These are phyloP conservation scores for Riparia riparia DNA, from an alignment of 2,113 vertebrate genomes.

Conservation along the genomic window DNA sequence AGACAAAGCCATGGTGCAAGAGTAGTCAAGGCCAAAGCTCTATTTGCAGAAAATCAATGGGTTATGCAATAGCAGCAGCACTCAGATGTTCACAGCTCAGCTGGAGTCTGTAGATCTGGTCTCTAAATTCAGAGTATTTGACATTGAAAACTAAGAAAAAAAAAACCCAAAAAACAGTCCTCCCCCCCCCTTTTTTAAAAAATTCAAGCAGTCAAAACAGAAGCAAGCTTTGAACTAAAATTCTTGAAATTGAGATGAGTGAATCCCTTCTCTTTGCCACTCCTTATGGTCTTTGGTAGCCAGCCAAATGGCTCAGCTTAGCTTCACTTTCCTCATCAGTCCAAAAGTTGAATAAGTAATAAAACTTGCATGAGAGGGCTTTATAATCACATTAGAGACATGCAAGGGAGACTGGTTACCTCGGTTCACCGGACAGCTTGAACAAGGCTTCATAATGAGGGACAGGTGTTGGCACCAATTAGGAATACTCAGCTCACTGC, in stretches of 20 bases:
- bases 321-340: slow-evolving; percentile 31
- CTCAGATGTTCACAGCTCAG: slow-evolving; percentile 17
- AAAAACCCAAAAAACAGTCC: not conserved
- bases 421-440: slow-evolving; percentile 40
- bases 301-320: slow-evolving; percentile 37
- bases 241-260: not conserved
- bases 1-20: not conserved
- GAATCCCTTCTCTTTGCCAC: not conserved
- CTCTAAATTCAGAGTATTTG: not conserved
- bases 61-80: not conserved
- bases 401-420: not conserved
- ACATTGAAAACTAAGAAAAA: not conserved
- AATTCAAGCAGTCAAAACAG: not conserved
- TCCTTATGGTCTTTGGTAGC: slow-evolving; percentile 21
- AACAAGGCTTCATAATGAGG: slow-evolving; percentile 59
- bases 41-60: slow-evolving; percentile 17
- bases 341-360: slow-evolving; percentile 17
- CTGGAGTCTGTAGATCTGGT: not conserved
- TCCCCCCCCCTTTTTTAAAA: accelerated
- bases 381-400: slow-evolving; percentile 41
- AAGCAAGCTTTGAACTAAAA: not conserved
- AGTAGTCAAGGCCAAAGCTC: slow-evolving; percentile 26
- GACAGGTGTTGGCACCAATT: slow-evolving; percentile 72
- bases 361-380: slow-evolving; percentile 23
- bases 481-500: slow-evolving; percentile 47